A percentile compares a stretch with the other conserved stretches of the same genome.
These are phyloP conservation scores for Criorhina ranunculi DNA, from an alignment of 2,888 invertebrate species.

Conservation along the genomic window DNA sequence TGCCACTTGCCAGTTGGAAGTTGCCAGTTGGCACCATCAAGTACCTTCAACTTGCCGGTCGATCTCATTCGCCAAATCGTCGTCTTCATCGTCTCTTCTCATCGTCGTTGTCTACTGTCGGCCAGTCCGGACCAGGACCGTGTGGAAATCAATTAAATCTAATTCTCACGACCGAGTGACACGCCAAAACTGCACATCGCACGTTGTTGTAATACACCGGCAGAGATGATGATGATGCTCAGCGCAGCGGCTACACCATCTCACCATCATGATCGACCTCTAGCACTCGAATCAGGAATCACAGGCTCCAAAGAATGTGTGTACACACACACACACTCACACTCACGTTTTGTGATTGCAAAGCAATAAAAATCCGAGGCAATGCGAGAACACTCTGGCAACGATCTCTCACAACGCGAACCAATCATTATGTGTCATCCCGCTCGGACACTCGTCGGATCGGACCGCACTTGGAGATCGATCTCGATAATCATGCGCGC, in stretches of 20 bases:
- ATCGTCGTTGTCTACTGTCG: slow-evolving; percentile 63
- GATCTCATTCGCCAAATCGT: slow-evolving; percentile 79
- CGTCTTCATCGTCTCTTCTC: slow-evolving; percentile 34
- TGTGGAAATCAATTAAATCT: slow-evolving; percentile 84
- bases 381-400: slow-evolving; percentile 19
- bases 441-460: slow-evolving; percentile 57
- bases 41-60: slow-evolving; percentile 78
- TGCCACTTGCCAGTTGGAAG: slow-evolving; percentile 48
- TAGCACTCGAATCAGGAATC: slow-evolving; percentile 72
- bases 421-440: slow-evolving; percentile 76
- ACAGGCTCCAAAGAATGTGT: slow-evolving; percentile 47
- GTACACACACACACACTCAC: slow-evolving; percentile 26
- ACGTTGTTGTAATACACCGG: slow-evolving; percentile 56
- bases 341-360: slow-evolving; percentile 66
- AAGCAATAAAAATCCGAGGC: slow-evolving; percentile 70
- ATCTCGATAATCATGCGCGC: slow-evolving; percentile 74
- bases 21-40: slow-evolving; percentile 76
- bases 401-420: slow-evolving; percentile 71
- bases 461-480: slow-evolving; percentile 47
- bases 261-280: slow-evolving; percentile 74
- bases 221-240: slow-evolving; percentile 6
- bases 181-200: slow-evolving; percentile 76
- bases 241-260: slow-evolving; percentile 38
- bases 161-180: slow-evolving; percentile 83
- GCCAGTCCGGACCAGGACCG: slow-evolving; percentile 77